phyloP scores from a whole-genome alignment of 2,888 invertebrate species.

The Phania funesta region DNA sequence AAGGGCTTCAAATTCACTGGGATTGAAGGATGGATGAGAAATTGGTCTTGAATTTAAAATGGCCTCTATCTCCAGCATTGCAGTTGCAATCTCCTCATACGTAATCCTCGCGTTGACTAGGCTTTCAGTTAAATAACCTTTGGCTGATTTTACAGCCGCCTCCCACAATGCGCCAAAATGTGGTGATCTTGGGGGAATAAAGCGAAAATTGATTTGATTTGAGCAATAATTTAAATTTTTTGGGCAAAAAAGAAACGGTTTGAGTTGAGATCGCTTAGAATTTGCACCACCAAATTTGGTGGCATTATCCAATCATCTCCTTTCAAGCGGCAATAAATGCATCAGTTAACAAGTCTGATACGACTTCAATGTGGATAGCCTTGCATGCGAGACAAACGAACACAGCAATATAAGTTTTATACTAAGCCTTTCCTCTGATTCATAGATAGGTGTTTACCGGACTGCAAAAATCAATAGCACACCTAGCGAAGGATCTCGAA shows the following conservation, averaged over 20 bases:
- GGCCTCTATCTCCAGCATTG: conserved; percentile 38
- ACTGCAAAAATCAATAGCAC: conserved; percentile 38
- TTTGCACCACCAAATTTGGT: background rate
- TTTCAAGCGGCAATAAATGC: conserved; percentile 4
- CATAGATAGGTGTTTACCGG: no score
- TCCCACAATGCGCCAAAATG: no score
- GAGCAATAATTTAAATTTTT: background rate
- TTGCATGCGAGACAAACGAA: conserved; percentile 14
- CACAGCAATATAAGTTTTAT: background rate
- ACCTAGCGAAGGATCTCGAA: conserved; percentile 44
- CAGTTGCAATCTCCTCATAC: background rate
- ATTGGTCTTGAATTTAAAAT: conserved; percentile 60
- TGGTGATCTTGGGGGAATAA: conserved; percentile 59
- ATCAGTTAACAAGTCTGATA: conserved; percentile 51
- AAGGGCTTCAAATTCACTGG: no score
- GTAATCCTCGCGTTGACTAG: conserved; percentile 44
- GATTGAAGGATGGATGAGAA: conserved; percentile 26
- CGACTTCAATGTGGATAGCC: conserved; percentile 58
- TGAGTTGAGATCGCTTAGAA: background rate
- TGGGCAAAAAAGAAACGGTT: background rate
- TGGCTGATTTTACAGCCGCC: conserved; percentile 53
- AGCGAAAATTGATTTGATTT: conserved; percentile 25
- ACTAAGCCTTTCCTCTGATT: background rate
- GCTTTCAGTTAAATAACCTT: conserved; percentile 47
- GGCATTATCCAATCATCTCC: background rate